Base-by-base conservation (phyloP, 2,888 invertebrate genomes). In the Pantelozetes paolii region DNA sequence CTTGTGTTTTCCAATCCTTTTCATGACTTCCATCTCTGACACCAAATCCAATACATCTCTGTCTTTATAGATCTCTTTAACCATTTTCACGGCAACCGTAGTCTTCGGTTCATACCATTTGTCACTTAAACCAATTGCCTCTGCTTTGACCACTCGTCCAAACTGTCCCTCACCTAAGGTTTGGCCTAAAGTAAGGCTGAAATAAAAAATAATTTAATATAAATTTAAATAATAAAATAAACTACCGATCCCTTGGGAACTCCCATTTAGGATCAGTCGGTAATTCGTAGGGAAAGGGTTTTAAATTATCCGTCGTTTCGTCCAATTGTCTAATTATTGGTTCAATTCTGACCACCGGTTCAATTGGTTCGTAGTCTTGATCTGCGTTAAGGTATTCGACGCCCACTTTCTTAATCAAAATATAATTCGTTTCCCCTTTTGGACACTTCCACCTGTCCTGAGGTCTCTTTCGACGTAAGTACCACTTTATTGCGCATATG, bases 1-100 rank as follows among this genome's bases (percentile, higher is more conserved):
- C 74, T 82, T 81, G 82, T 99, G 96, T 76, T 91, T 90, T 18
- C 98, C 98, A 72, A 96, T 93, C 87, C 92, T 92, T 84, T 99
- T 99, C 98, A 99, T 99, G 86, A 99, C 92, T 81, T 97, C 96
- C 96, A 99, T 96, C 83, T 99, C 98, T 0, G 93, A 91, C 15
- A 98, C 94, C 72, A 99, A 84, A 78, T 96, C 96, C 86, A 94
- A 91, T 88, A 99, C 90, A 81, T 99, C 98, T 11, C 92, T 89
- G 81, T 99, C 98, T 0, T 94, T 95, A 82, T 98, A 96, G 1
- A 94, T 94, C 84, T 95, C 95, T 92, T 98, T 99, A 72, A 99
- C 86, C 93, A 96, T 97, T 84, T 99, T 99, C 0, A 99, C 97
- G 11, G 99, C 98, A 0, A 97, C 97, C 9, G 92, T 88, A 13